A percentile compares a stretch with the other conserved stretches of the same genome.
Conservation (phyloP, 2,888 invertebrate genomes). For the Tiliacea citrago region DNA sequence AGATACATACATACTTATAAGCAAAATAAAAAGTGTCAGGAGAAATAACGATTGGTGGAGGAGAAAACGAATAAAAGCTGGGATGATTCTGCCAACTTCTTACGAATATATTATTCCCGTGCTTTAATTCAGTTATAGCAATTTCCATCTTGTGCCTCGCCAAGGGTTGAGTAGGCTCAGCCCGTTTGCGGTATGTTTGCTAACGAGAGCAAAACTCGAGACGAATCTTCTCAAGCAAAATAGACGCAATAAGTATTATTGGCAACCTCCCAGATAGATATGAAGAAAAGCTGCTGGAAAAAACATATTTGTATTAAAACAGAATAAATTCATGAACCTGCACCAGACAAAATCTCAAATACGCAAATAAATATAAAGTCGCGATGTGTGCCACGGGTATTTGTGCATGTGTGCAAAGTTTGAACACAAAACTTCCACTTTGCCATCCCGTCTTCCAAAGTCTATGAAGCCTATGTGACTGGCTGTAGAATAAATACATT, state of each 20-base stretch:
- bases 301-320: constrained; percentile 33
- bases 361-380: background rate
- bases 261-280: constrained; percentile 33
- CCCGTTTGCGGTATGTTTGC: constrained; percentile 25
- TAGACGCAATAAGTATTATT: constrained; percentile 45
- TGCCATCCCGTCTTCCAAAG: background rate
- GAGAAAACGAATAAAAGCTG: no score
- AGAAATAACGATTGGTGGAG: no score
- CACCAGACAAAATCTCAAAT: background rate
- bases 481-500: background rate
- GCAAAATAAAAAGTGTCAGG: no score
- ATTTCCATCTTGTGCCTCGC: constrained; percentile 1
- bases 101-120: no score
- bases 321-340: constrained; percentile 9
- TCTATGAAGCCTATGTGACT: background rate
- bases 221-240: constrained; percentile 47
- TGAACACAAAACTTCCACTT: background rate
- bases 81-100: no score
- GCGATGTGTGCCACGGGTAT: background rate
- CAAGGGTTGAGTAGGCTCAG: constrained; percentile 22
- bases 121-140: background rate
- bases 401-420: background rate
- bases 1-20: no score
- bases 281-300: constrained; percentile 11
- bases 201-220: constrained; percentile 48